Evolutionary conservation across 2,113 vertebrate species (phyloP).

Genomic region (Rostratula benghalensis): DNA sequence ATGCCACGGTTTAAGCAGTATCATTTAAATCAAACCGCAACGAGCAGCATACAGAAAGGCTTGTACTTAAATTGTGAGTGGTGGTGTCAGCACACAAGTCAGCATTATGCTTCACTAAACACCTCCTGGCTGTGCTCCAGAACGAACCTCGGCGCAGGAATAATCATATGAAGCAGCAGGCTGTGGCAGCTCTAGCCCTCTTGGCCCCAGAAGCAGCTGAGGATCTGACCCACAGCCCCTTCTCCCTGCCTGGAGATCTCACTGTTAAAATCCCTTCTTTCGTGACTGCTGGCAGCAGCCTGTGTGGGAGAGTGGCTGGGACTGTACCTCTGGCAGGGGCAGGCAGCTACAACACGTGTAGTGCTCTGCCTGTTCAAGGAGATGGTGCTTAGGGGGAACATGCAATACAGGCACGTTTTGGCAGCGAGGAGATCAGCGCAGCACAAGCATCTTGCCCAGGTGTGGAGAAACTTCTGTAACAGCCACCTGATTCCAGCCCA

Average conservation of each 20-base stretch:
- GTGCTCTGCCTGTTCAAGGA: background rate
- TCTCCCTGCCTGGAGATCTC: background rate
- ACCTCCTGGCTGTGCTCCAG: background rate
- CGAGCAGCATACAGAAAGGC: background rate
- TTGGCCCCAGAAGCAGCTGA: background rate
- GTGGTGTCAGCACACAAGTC: background rate
- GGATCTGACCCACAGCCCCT: background rate
- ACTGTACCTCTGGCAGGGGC: accelerated
- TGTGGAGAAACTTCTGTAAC: background rate
- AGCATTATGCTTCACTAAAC: background rate
- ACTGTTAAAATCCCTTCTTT: background rate
- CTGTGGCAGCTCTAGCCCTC: background rate
- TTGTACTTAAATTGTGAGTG: background rate
- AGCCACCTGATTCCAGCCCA: background rate
- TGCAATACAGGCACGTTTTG: background rate
- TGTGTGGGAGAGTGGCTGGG: background rate
- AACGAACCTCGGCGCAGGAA: background rate
- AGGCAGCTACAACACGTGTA: accelerated
- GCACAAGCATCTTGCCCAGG: background rate
- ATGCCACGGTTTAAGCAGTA: background rate
- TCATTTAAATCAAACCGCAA: background rate
- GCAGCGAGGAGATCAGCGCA: background rate
- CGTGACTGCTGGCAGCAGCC: background rate
- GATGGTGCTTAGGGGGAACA: background rate
- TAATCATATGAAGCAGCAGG: background rate